These are phyloP conservation scores for Schrankia costaestrigalis DNA, from an alignment of 2,888 invertebrate species.

Conservation along the genomic window DNA sequence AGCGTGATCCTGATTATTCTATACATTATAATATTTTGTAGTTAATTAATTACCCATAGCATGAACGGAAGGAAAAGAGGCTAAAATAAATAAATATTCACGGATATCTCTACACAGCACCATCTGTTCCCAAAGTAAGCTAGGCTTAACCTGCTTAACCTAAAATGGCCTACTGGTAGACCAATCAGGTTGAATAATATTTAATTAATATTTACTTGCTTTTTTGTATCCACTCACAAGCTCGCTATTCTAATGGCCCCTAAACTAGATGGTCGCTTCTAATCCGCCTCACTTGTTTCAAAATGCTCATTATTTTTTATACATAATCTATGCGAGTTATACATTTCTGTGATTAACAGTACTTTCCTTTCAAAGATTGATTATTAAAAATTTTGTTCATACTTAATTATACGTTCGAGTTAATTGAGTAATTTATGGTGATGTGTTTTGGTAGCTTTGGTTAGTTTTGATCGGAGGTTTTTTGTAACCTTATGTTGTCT, in stretches of 20 bases:
- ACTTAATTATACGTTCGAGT: conserved; percentile 63
- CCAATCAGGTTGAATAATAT: no score
- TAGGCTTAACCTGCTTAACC: neutral
- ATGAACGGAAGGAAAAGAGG: no score
- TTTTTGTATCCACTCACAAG: neutral
- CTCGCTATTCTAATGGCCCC: conserved; percentile 40
- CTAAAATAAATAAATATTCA: no score
- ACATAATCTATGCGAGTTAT: conserved; percentile 44
- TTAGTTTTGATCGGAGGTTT: neutral
- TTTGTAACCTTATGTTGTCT: neutral
- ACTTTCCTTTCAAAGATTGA: conserved; percentile 72
- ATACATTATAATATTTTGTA: no score
- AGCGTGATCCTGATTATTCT: no score
- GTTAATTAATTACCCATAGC: no score
- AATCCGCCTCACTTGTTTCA: conserved; percentile 62
- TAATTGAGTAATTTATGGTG: conserved; percentile 68
- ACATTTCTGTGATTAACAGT: conserved; percentile 64
- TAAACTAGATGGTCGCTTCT: conserved; percentile 38
- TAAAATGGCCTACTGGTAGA: no score
- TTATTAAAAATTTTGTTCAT: conserved; percentile 65
- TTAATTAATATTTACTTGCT: no score
- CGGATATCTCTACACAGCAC: no score
- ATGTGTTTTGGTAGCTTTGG: conserved; percentile 18
- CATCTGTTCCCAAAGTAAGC: neutral
- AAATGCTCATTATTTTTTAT: conserved; percentile 72